These are phyloP conservation scores for Gadus macrocephalus DNA, from an alignment of 2,113 vertebrate species.

Conservation along the genomic window DNA sequence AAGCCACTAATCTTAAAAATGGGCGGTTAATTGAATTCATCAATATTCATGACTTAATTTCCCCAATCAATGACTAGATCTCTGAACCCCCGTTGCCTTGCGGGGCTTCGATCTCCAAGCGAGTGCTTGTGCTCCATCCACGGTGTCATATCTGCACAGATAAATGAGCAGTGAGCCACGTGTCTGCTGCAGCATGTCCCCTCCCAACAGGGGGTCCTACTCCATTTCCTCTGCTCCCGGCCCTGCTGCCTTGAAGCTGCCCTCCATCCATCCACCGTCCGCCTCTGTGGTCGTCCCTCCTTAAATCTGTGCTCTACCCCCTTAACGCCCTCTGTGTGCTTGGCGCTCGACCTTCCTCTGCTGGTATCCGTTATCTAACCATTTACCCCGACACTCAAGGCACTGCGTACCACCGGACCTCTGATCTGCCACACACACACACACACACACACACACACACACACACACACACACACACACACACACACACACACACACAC, in stretches of 20 bases:
- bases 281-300: conserved; percentile 10
- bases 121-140: no score
- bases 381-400: no score
- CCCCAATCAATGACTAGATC: no score
- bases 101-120: no score
- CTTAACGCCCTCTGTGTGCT: not conserved
- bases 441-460: no score
- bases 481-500: no score
- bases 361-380: no score
- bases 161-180: not conserved
- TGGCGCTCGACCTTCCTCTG: no score
- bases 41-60: no score
- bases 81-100: conserved; percentile 11
- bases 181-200: conserved; percentile 31
- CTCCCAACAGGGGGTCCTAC: conserved; percentile 34
- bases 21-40: no score
- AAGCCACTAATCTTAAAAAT: conserved; percentile 13
- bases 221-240: conserved; percentile 27
- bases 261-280: conserved; percentile 31
- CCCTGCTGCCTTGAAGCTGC: conserved; percentile 31
- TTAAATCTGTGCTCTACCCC: conserved; percentile 11
- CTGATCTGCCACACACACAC: not conserved
- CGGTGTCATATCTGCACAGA: not conserved
- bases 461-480: no score
- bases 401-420: no score